phyloP scores from a whole-genome alignment of 2,113 vertebrate species.

The Dasyurus viverrinus region DNA sequence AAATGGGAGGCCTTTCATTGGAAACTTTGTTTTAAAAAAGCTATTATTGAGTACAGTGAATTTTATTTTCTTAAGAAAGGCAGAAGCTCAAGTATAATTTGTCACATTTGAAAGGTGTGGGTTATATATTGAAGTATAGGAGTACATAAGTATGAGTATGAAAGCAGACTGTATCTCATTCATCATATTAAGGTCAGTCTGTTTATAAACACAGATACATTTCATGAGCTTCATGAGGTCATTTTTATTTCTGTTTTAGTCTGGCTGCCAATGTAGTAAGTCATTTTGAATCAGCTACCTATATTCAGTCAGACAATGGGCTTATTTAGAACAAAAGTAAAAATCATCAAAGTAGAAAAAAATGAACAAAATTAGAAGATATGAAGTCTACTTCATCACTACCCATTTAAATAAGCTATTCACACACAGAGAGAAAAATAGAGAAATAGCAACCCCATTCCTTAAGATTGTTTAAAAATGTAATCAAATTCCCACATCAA shows the following conservation, averaged over 20 bases:
- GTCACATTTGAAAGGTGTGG: neutral
- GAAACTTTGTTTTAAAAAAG: constrained; percentile 17
- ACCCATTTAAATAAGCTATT: neutral
- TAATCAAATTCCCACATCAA: neutral
- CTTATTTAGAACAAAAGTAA: neutral
- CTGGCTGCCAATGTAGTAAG: neutral
- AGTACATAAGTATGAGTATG: neutral
- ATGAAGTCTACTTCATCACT: neutral
- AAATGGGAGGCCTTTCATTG: neutral
- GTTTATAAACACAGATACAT: neutral
- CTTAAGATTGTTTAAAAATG: neutral
- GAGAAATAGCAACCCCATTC: neutral
- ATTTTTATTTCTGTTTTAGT: constrained; percentile 20
- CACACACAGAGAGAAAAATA: neutral
- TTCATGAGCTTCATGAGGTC: constrained; percentile 5
- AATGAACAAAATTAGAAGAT: neutral
- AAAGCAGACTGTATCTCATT: constrained; percentile 10
- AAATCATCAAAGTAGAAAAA: neutral
- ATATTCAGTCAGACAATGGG: neutral
- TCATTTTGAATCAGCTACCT: neutral
- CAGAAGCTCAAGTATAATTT: neutral
- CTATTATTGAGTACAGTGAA: neutral
- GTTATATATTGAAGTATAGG: neutral
- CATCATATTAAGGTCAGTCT: constrained; percentile 4
- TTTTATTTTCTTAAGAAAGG: constrained; percentile 32